phyloP scores from a whole-genome alignment of 1,140 invertebrate genomes.

The Apis cerana region DNA sequence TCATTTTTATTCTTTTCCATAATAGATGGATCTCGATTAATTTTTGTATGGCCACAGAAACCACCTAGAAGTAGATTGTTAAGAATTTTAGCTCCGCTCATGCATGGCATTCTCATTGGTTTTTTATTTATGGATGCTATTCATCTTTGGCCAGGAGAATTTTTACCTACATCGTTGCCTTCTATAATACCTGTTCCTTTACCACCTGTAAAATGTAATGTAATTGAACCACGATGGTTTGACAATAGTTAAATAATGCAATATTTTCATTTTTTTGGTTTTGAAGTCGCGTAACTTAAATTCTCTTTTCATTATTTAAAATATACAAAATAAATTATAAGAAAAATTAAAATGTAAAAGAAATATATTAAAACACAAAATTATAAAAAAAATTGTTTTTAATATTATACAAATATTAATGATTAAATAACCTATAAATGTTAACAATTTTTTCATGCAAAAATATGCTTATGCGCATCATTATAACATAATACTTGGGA shows the following conservation, averaged over 20 bases:
- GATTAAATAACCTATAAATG: too few species aligned
- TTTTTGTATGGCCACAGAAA: conserved; percentile 77
- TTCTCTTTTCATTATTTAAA: conserved; percentile 81
- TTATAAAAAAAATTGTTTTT: conserved; percentile 72
- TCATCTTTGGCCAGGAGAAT: conserved; percentile 77
- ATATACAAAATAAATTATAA: conserved; percentile 81
- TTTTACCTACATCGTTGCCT: conserved; percentile 70
- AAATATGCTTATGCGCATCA: too few species aligned
- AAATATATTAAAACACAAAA: conserved; percentile 79
- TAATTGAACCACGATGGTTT: conserved; percentile 76
- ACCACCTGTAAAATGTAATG: conserved; percentile 72
- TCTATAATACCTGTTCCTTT: conserved; percentile 59
- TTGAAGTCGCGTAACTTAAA: not conserved
- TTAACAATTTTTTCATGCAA: too few species aligned
- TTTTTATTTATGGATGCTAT: conserved; percentile 68
- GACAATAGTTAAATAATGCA: conserved; percentile 52
- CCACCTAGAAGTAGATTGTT: conserved; percentile 59
- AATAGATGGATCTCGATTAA: conserved; percentile 72
- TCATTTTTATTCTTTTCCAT: not conserved
- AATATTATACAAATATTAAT: not conserved
- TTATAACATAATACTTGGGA: too few species aligned
- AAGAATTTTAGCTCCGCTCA: conserved; percentile 60
- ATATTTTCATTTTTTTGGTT: not conserved
- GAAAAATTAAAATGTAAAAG: conserved; percentile 82
- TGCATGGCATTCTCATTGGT: conserved; percentile 67